Conservation (phyloP, 2,888 invertebrate genomes). For the Tetanocera ferruginea region DNA sequence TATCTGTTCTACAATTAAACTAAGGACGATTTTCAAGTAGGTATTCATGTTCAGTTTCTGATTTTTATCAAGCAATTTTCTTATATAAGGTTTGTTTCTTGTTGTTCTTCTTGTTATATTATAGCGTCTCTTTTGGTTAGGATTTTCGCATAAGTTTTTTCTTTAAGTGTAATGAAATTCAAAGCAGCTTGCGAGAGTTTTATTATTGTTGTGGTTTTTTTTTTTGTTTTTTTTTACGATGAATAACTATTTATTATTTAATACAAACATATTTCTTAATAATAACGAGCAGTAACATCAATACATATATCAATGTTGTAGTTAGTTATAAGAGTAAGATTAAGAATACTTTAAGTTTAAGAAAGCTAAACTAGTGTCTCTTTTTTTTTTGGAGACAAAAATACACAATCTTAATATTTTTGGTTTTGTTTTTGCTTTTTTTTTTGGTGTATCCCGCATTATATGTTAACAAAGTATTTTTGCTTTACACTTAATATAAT, state of each 20-base stretch:
- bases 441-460: background rate
- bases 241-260: conserved; percentile 5
- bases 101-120: background rate
- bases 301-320: background rate
- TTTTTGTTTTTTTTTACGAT: too few species aligned
- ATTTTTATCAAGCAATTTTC: conserved; percentile 10
- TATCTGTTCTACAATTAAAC: conserved; percentile 30
- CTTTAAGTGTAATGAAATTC: conserved; percentile 19
- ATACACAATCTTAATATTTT: conserved; percentile 9
- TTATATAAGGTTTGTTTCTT: background rate
- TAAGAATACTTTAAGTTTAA: conserved; percentile 12
- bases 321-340: background rate
- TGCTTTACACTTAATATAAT: background rate
- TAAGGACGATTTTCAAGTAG: conserved; percentile 38
- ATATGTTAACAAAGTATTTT: conserved; percentile 2
- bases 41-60: conserved; percentile 33
- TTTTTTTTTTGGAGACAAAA: background rate
- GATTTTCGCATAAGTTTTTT: background rate
- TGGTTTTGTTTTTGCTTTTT: conserved; percentile 5
- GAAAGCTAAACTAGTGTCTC: conserved; percentile 26
- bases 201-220: background rate
- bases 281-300: background rate
- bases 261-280: background rate
- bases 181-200: conserved; percentile 14
- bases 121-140: background rate